These are phyloP conservation scores for Scolopax mira DNA, from an alignment of 2,113 vertebrate species.

Conservation along the genomic window DNA sequence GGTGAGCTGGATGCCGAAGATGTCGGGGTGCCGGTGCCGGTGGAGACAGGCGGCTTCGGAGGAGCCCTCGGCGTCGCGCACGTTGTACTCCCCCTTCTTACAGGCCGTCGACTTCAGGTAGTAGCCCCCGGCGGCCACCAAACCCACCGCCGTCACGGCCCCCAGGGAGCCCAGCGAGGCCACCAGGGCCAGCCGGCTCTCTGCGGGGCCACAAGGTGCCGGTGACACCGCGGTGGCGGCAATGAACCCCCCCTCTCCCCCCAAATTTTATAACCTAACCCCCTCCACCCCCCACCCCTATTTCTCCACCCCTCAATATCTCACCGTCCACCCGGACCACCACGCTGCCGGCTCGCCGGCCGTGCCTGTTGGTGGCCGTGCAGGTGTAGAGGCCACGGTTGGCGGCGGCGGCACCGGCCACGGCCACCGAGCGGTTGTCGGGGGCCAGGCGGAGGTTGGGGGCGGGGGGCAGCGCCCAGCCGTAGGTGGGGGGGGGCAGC, in stretches of 20 bases:
- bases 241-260: too few species aligned
- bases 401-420: neutral
- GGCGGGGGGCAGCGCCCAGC: neutral
- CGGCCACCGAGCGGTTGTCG: neutral
- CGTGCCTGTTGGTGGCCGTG: conserved; percentile 1
- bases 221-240: neutral
- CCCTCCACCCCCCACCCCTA: too few species aligned
- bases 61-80: neutral
- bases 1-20: neutral
- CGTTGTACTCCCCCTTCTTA: conserved; percentile 26
- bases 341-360: neutral
- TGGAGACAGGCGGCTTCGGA: neutral
- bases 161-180: neutral
- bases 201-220: neutral
- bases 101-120: neutral
- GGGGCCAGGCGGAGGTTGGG: neutral
- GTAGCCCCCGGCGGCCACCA: neutral
- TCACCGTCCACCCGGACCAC: neutral
- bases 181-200: neutral
- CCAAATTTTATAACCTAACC: too few species aligned
- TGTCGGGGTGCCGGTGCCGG: neutral
- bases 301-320: neutral
- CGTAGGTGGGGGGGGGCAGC: neutral
- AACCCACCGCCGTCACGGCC: neutral
- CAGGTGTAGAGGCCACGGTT: neutral